These are phyloP conservation scores for Tachuris rubrigastra DNA, from an alignment of 2,113 vertebrate species.

Conservation along the genomic window DNA sequence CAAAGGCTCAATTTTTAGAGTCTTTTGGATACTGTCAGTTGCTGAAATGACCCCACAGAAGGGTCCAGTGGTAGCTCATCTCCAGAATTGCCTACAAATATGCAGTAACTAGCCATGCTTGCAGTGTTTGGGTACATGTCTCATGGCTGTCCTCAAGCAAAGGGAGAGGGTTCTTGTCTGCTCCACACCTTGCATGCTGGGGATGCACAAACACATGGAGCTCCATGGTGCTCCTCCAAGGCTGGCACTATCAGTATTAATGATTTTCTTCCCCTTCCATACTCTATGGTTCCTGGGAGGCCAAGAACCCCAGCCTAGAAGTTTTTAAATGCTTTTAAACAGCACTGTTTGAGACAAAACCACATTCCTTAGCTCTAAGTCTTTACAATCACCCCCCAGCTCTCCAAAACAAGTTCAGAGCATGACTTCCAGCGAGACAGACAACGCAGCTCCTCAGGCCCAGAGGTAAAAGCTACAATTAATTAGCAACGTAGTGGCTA, in stretches of 20 bases:
- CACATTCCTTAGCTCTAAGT: not conserved
- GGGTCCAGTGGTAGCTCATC: not conserved
- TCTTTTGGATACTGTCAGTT: not conserved
- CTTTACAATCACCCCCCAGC: not conserved
- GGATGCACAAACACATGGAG: accelerated
- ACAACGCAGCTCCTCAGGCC: not conserved
- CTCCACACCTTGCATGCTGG: not conserved
- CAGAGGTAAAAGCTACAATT: not conserved
- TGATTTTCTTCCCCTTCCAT: not conserved
- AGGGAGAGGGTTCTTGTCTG: not conserved
- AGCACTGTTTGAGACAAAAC: not conserved
- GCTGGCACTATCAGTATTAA: not conserved
- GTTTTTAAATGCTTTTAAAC: not conserved
- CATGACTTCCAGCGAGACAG: not conserved
- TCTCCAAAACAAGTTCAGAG: constrained; percentile 15
- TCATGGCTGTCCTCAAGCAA: accelerated
- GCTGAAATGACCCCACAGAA: not conserved
- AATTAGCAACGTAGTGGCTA: not conserved
- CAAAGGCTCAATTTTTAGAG: not conserved
- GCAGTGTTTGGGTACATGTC: not conserved
- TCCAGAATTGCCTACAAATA: not conserved
- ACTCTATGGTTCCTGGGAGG: not conserved
- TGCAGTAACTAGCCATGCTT: not conserved
- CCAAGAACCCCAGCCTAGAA: not conserved
- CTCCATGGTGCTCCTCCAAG: not conserved